Evolutionary conservation across 2,797 vertebrate species (phyloP), one percentile per base, ranked within the genome.

Genomic region (Falco peregrinus): DNA sequence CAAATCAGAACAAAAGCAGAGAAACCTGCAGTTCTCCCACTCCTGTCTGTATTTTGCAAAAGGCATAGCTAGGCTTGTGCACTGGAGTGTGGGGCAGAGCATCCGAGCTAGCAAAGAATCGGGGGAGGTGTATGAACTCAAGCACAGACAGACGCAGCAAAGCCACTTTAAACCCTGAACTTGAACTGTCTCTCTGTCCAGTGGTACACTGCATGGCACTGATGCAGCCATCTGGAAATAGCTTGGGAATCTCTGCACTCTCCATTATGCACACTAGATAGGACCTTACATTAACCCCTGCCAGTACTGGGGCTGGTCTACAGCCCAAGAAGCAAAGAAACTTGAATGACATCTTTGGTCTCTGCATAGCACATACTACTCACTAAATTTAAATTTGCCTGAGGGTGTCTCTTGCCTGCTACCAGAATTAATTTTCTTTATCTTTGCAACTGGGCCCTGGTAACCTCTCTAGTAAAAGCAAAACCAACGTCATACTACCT

Each of bases 401-500:
- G 17, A 78, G 8, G 2, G 22, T 43, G 50, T 57, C 41, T 87
- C 29, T 74, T 53, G 78, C 18, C 59, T 74, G 43, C 48, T 37
- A 54, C 18, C 7, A 45, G 71, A 50, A 41, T 50, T 71, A 20
- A n/a, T 53, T 89, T 86, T 70, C 35, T 35, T 54, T 19, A 16
- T 67, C n/a, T 74, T 77, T n/a, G 74, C 39, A 29, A 0, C 5
- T 0, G 0, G 5, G 14, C 70, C 22, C 57, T 75, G 4, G 19
- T 35, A 87, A 75, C 18, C 19, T 59, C 48, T 84, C 19, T 43
- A 78, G 35, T 41, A 69, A 87, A 84, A 81, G 13, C 57, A 87
- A 87, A 88, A 21, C 28, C 39, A 67, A 47, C 17, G 60, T 59
- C 50, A 24, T 10, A 67, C 15, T 45, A 59, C 54, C 43, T 81